Evolutionary conservation across 2,113 vertebrate species (phyloP), one percentile per base, ranked within the genome.

Genomic region (Melierax canorus): DNA sequence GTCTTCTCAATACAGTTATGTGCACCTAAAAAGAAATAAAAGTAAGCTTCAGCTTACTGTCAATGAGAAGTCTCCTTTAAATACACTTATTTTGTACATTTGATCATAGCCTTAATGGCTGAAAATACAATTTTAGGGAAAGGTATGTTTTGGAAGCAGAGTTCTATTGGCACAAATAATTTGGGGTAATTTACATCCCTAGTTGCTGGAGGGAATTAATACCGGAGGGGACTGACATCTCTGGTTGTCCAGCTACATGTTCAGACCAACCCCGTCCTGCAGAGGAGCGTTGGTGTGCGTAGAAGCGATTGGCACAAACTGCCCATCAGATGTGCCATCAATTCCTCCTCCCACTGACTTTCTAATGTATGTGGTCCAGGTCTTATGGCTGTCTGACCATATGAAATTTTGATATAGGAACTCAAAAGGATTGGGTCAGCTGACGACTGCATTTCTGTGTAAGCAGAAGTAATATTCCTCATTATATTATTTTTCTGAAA

Each of bases 251-350:
- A 51, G 34, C 30, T 51, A 12, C 1, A 0, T 27, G n/a, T 26
- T 82, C 43, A 55, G 20, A 62, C 51, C 26, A 17, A 15, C 29
- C 32, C 32, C 14, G 4, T 59, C 12, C 15, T 3, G 1, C 17
- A 16, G 55, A 66, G 68, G 39, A 78, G 58, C 1, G 0, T 18
- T 56, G 39, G 34, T 18, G 34, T 6, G 0, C 0, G 0, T 27
- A 43, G 27, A 30, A 56, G 59, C 50, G 27, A 10, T 9, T 76
- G 88, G 9, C 55, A 43, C 30, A 22, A 45, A 4, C 10, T 12
- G 13, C 55, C 45, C 63, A 10, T 24, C 30, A 29, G 21, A 6
- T 60, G 63, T 36, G 29, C 22, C 86, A 58, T n/a, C 59, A 10
- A 0, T n/a, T 95, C 83, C 18, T 91, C 34, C 24, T 74, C 41